These are phyloP conservation scores for Pachypeltis micranthus DNA, from an alignment of 1,140 invertebrate genomes.

Conservation along the genomic window DNA sequence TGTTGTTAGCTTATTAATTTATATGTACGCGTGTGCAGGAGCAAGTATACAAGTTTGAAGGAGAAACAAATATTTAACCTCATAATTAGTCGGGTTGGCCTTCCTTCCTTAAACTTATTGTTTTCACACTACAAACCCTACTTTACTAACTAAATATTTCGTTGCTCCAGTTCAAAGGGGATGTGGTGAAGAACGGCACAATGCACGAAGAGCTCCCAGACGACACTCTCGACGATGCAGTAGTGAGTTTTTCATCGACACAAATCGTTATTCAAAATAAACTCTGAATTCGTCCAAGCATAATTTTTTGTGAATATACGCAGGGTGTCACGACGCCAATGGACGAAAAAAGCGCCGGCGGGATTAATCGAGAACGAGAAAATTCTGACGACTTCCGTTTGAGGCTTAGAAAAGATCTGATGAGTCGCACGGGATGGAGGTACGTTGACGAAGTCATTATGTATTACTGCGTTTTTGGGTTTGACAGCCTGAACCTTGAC, in stretches of 20 bases:
- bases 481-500: too few relatives aligned
- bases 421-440: slow-evolving; percentile 66
- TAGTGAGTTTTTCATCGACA: too few relatives aligned
- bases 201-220: not conserved
- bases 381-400: slow-evolving; percentile 59
- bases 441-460: too few relatives aligned
- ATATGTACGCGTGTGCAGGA: too few relatives aligned
- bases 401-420: slow-evolving; percentile 64
- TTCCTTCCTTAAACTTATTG: too few relatives aligned
- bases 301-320: slow-evolving; percentile 7
- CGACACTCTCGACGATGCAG: not conserved
- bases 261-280: not conserved
- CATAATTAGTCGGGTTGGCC: too few relatives aligned
- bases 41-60: too few relatives aligned
- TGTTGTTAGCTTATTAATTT: too few relatives aligned
- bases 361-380: slow-evolving; percentile 38
- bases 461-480: too few relatives aligned
- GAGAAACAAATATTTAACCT: too few relatives aligned
- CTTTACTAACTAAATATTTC: too few relatives aligned
- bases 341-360: slow-evolving; percentile 26
- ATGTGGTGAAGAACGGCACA: slow-evolving; percentile 1
- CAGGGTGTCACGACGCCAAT: slow-evolving; percentile 25
- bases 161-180: slow-evolving; percentile 3
- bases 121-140: too few relatives aligned
- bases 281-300: not conserved